Conservation (phyloP, 2,797 vertebrate species). For the Xenopus petersii region DNA sequence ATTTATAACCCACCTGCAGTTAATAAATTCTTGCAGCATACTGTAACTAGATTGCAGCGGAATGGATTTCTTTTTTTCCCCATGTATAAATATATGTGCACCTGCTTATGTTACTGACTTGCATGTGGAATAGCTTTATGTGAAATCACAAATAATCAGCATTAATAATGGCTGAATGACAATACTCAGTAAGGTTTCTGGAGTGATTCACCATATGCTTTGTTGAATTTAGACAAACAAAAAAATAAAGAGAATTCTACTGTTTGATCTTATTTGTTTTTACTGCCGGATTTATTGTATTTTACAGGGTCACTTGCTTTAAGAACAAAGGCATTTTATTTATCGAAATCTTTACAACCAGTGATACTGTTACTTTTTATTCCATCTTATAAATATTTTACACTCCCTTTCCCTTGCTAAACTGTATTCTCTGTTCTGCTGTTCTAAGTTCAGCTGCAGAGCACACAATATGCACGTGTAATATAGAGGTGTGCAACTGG, state of each 20-base stretch:
- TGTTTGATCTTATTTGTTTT: no score
- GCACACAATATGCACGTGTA: neutral
- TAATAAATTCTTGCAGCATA: slow-evolving; percentile 12
- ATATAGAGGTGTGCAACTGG: no score
- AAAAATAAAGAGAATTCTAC: no score
- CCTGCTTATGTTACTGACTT: slow-evolving; percentile 10
- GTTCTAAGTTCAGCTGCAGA: neutral
- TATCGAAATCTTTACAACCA: neutral
- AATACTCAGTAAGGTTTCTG: neutral
- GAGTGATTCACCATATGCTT: neutral
- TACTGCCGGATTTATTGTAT: neutral
- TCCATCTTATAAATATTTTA: neutral
- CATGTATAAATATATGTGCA: slow-evolving; percentile 16
- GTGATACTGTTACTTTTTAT: neutral
- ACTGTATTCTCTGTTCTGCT: neutral
- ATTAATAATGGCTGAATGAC: neutral
- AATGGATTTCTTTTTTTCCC: neutral
- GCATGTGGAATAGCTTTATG: neutral
- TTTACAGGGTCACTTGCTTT: neutral
- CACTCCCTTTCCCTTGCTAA: neutral
- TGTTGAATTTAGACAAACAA: no score
- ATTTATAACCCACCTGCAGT: slow-evolving; percentile 28
- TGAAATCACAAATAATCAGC: neutral
- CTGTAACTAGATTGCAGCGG: slow-evolving; percentile 12
- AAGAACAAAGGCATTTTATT: neutral